phyloP scores from a whole-genome alignment of 64 coral and sea anemone genomes.

The Stichodactyla helianthus region DNA sequence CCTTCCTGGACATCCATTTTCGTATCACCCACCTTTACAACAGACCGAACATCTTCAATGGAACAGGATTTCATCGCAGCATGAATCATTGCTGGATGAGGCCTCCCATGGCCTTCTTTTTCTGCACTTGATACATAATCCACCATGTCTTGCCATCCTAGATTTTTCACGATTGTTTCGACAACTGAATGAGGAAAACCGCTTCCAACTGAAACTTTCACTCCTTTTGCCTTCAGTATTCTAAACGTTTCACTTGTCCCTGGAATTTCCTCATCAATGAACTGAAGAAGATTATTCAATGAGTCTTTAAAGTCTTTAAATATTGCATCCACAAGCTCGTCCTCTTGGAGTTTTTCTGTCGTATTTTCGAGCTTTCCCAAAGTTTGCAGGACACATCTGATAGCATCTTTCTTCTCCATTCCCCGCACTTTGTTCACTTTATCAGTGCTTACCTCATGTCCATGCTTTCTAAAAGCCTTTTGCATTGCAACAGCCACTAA shows the following conservation, averaged over 20 bases:
- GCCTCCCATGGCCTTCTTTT: conserved; percentile 80
- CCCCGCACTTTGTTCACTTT: conserved; percentile 85
- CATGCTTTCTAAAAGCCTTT: conserved; percentile 77
- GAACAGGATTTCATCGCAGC: conserved; percentile 71
- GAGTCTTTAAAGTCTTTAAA: conserved; percentile 81
- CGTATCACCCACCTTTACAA: conserved; percentile 88
- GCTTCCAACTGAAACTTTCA: conserved; percentile 82
- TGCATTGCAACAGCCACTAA: conserved; percentile 79
- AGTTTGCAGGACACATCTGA: conserved; percentile 41
- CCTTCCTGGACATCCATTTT: conserved; percentile 84
- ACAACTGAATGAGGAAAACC: conserved; percentile 93
- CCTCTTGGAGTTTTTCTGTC: background rate
- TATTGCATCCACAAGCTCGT: conserved; percentile 26
- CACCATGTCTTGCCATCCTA: conserved; percentile 59
- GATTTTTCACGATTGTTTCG: conserved; percentile 53
- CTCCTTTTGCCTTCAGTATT: conserved; percentile 54
- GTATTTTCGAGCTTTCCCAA: background rate
- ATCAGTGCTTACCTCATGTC: conserved; percentile 43
- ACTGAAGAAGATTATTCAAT: conserved; percentile 42
- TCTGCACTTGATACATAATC: conserved; percentile 86
- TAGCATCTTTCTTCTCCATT: conserved; percentile 90
- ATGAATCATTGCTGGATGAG: conserved; percentile 91
- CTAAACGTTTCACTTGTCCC: conserved; percentile 73
- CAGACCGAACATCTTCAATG: conserved; percentile 41
- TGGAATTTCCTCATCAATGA: conserved; percentile 88